phyloP scores from a whole-genome alignment of 1,140 invertebrate genomes.

The Drosophila azteca region DNA sequence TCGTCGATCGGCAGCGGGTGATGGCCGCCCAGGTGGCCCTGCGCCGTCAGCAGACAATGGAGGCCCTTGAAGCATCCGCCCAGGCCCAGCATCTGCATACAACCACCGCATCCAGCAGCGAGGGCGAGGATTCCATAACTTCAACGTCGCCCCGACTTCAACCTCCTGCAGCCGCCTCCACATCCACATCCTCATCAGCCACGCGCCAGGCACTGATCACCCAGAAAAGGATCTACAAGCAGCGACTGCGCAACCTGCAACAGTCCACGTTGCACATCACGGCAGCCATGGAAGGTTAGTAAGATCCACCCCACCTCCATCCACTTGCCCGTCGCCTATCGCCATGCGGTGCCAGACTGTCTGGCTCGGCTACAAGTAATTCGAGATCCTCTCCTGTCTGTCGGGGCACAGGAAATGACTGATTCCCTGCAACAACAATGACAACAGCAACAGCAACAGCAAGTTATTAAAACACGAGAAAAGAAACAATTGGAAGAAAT shows the following conservation, averaged over 20 bases:
- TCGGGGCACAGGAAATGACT: slow-evolving; percentile 64
- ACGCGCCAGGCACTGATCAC: slow-evolving; percentile 84
- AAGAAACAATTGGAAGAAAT: slow-evolving; percentile 46
- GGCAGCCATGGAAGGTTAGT: slow-evolving; percentile 81
- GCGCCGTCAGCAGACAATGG: slow-evolving; percentile 87
- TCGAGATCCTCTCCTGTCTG: slow-evolving; percentile 28
- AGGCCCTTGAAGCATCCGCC: slow-evolving; percentile 60
- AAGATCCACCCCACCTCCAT: neutral
- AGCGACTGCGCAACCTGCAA: slow-evolving; percentile 86
- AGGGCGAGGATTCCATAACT: slow-evolving; percentile 45
- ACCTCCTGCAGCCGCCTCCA: neutral
- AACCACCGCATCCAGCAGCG: slow-evolving; percentile 23
- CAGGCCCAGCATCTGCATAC: neutral
- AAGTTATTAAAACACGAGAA: slow-evolving; percentile 39
- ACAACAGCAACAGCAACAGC: slow-evolving; percentile 44
- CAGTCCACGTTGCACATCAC: slow-evolving; percentile 84
- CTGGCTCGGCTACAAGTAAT: slow-evolving; percentile 56
- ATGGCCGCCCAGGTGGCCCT: slow-evolving; percentile 94
- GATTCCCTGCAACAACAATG: slow-evolving; percentile 53
- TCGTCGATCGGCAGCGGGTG: slow-evolving; percentile 93
- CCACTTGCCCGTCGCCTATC: no score
- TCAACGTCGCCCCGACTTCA: slow-evolving; percentile 31
- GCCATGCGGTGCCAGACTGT: slow-evolving; percentile 73
- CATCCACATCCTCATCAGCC: slow-evolving; percentile 16
- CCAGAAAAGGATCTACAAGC: slow-evolving; percentile 86